Percentiles rank a stretch among this genome's conserved stretches.
phyloP scores from a whole-genome alignment of 2,113 vertebrate species.

The Anthoscopus minutus region DNA sequence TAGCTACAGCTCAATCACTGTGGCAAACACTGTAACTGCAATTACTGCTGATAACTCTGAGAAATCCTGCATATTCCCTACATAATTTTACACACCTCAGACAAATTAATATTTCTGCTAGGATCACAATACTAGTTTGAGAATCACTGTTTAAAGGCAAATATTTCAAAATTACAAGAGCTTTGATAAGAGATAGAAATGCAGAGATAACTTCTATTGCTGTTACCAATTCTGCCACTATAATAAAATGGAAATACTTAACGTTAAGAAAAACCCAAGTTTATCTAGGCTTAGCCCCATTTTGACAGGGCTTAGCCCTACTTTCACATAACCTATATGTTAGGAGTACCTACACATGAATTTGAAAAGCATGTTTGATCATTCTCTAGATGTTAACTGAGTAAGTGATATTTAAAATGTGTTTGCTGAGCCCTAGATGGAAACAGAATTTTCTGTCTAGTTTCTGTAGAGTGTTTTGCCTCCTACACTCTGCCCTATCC shows the following conservation, averaged over 20 bases:
- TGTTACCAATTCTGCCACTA: neutral
- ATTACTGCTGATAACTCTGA: neutral
- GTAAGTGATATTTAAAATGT: neutral
- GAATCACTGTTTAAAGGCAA: neutral
- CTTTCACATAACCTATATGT: too few species aligned
- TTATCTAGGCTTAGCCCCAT: neutral
- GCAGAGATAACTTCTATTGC: neutral
- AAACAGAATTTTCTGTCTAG: neutral
- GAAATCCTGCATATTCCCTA: neutral
- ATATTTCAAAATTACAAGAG: neutral
- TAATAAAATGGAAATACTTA: neutral
- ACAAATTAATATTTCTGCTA: neutral
- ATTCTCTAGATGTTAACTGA: neutral
- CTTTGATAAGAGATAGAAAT: neutral
- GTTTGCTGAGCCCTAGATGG: neutral
- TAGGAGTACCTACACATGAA: neutral
- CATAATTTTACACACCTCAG: neutral
- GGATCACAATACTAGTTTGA: neutral
- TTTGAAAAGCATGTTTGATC: neutral
- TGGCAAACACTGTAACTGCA: neutral
- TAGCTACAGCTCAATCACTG: neutral
- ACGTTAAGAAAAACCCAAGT: neutral
- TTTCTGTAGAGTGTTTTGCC: neutral
- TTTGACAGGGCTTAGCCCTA: conserved; percentile 6
- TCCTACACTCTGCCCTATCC: neutral